These are phyloP conservation scores for Dermatemys mawii DNA, from an alignment of 2,113 vertebrate species.

Conservation along the genomic window DNA sequence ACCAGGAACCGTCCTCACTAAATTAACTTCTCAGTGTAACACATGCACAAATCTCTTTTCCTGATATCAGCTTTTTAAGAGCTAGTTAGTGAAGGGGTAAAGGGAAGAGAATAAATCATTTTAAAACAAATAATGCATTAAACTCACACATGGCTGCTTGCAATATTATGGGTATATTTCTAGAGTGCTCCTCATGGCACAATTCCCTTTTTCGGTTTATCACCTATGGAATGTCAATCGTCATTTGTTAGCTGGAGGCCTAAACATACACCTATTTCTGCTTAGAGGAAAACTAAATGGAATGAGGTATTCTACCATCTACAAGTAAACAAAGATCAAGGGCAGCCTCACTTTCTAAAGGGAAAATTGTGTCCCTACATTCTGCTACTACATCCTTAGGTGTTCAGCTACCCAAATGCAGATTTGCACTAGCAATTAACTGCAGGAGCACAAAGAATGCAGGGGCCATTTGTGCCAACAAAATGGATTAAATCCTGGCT, in stretches of 20 bases:
- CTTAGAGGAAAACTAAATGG: background rate
- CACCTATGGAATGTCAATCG: background rate
- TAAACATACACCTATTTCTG: background rate
- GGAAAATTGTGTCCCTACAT: background rate
- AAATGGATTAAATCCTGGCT: constrained; percentile 54
- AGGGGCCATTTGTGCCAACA: constrained; percentile 37
- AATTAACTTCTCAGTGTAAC: too few species aligned
- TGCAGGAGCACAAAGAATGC: constrained; percentile 3
- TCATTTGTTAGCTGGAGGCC: background rate
- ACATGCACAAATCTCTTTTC: too few species aligned
- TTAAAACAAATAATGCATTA: background rate
- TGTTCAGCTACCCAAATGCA: background rate
- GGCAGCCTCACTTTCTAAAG: background rate
- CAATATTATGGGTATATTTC: background rate
- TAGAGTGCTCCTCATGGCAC: background rate
- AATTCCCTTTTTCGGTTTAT: background rate
- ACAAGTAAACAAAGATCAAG: background rate
- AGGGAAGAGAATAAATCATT: background rate
- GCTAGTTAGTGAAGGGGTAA: background rate
- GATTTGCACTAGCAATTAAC: background rate
- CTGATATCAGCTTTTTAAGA: too few species aligned
- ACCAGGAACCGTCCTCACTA: too few species aligned
- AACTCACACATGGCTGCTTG: background rate
- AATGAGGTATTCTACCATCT: background rate
- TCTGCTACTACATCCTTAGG: background rate